Percentiles rank a stretch among this genome's conserved stretches.
Conservation (phyloP, 23 tunicate genomes). For the Halocynthia aurantium region DNA sequence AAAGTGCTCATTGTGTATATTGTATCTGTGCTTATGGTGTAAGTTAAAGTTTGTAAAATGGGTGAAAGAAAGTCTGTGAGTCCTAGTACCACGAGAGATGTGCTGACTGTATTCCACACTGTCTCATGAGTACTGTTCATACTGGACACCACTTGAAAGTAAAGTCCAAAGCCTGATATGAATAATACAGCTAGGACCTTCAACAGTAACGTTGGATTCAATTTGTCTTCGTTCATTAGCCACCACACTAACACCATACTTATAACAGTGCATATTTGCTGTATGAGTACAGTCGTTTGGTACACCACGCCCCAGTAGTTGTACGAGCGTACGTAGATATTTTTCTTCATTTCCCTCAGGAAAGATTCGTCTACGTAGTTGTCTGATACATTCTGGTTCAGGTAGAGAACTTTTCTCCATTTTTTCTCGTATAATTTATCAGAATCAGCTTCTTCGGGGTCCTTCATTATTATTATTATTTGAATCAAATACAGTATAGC, state of each 20-base stretch:
- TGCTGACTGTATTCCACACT: conserved; percentile 28
- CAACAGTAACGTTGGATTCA: conserved; percentile 29
- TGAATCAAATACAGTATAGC: no score
- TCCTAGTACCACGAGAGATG: conserved; percentile 44
- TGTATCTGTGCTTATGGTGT: conserved; percentile 91
- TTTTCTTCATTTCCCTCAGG: conserved; percentile 40
- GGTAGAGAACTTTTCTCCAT: conserved; percentile 72
- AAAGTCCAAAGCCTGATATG: conserved; percentile 25
- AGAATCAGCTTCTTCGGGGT: no score
- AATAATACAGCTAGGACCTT: conserved; percentile 4
- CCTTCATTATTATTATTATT: no score
- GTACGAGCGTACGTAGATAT: conserved; percentile 35
- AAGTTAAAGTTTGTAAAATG: conserved; percentile 67
- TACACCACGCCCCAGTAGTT: conserved; percentile 39
- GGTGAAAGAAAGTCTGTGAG: conserved; percentile 70
- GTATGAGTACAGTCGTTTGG: conserved; percentile 44
- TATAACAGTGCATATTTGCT: conserved; percentile 61
- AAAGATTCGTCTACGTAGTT: conserved; percentile 67
- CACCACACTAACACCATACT: conserved; percentile 64
- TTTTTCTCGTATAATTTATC: conserved; percentile 1
- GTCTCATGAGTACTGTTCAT: background rate
- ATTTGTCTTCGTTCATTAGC: conserved; percentile 36
- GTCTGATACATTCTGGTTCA: conserved; percentile 70
- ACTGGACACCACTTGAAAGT: conserved; percentile 3
- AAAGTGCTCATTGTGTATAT: conserved; percentile 71